Percentiles rank a stretch among this genome's conserved stretches.
phyloP scores from a whole-genome alignment of 2,113 vertebrate species.

The Heptranchias perlo region DNA sequence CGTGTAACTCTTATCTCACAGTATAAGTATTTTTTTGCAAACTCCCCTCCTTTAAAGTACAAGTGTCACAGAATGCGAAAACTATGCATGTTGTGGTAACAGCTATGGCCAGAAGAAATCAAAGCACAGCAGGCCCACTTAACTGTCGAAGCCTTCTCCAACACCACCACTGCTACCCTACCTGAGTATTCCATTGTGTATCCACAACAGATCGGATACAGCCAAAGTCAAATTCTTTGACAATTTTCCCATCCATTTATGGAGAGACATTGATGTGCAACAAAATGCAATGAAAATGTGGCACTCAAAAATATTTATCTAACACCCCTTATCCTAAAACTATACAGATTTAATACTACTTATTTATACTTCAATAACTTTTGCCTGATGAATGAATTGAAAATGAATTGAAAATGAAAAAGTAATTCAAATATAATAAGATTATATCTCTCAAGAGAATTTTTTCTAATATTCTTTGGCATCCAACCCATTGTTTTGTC shows the following conservation, averaged over 20 bases:
- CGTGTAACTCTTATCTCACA: too few relatives aligned
- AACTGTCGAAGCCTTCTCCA: neutral
- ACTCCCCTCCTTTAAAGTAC: neutral
- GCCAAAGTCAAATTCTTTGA: neutral
- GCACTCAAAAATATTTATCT: neutral
- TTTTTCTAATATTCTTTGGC: neutral
- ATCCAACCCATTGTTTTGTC: neutral
- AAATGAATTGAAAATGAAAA: conserved; percentile 30
- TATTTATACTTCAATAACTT: conserved; percentile 30
- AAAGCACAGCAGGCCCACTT: neutral
- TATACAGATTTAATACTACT: neutral
- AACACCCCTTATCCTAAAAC: neutral
- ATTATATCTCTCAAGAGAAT: conserved; percentile 9
- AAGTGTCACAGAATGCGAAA: neutral
- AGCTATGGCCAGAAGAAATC: neutral
- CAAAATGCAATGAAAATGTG: neutral
- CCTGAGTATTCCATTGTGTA: neutral
- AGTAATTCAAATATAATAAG: conserved; percentile 19
- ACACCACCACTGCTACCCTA: too few relatives aligned
- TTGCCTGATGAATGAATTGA: neutral
- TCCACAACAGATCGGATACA: neutral
- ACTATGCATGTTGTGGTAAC: neutral
- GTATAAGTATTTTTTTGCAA: neutral
- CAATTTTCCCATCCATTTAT: neutral
- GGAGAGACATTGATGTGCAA: neutral